These are phyloP conservation scores for Lasioglossum oenotherae DNA, from an alignment of 2,888 invertebrate genomes.

Conservation along the genomic window DNA sequence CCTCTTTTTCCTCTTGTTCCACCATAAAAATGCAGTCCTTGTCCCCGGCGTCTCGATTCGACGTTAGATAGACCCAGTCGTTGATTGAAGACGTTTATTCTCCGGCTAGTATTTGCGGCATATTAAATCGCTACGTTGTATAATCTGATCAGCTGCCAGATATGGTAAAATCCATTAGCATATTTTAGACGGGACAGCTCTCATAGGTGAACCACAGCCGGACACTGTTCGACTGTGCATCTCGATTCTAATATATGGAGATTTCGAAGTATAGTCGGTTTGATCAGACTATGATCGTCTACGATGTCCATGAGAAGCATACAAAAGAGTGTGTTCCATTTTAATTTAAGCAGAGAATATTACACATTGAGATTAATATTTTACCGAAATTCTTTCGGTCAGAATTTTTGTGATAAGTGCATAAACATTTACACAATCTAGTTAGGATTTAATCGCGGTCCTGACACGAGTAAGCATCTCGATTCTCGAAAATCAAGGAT, in stretches of 20 bases:
- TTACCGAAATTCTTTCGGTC: too few relatives aligned
- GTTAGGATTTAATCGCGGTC: not conserved
- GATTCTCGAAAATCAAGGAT: too few relatives aligned
- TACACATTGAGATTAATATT: not conserved
- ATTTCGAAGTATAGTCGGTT: not conserved
- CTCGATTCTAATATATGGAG: conserved; percentile 14
- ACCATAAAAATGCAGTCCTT: conserved; percentile 33
- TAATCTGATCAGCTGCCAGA: conserved; percentile 13
- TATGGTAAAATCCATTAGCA: conserved; percentile 27
- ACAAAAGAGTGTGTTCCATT: too few relatives aligned
- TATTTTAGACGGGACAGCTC: conserved; percentile 11
- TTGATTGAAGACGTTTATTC: conserved; percentile 11
- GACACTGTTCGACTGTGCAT: not conserved
- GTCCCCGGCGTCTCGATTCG: conserved; percentile 10
- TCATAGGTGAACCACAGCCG: not conserved
- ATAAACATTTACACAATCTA: too few relatives aligned
- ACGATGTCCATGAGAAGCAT: not conserved
- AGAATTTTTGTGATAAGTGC: too few relatives aligned
- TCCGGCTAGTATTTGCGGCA: conserved; percentile 23
- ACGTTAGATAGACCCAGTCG: conserved; percentile 21
- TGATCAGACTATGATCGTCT: not conserved
- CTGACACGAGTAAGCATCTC: not conserved
- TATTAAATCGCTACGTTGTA: conserved; percentile 19
- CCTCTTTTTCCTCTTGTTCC: not conserved
- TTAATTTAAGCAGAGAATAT: not conserved